phyloP scores from a whole-genome alignment of 2,888 invertebrate species.

The Rhorus exstirpatorius region DNA sequence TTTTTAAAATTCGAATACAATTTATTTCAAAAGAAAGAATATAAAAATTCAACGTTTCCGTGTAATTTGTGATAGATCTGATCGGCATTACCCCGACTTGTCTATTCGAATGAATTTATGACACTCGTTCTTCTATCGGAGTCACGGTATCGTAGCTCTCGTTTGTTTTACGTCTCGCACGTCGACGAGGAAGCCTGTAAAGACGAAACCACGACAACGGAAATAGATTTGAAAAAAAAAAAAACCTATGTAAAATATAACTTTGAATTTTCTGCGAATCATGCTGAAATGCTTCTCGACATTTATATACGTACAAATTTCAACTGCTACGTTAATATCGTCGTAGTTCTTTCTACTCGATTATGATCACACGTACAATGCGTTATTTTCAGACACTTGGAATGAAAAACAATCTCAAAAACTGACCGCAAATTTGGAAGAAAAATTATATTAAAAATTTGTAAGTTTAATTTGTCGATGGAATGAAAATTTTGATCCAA shows the following conservation, averaged over 20 bases:
- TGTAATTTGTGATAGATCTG: not conserved
- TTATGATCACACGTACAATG: too few species aligned
- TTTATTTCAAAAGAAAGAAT: not conserved
- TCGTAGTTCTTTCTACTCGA: too few species aligned
- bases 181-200: conserved; percentile 18
- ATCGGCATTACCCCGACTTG: not conserved
- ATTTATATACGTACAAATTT: too few species aligned
- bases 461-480: too few species aligned
- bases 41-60: not conserved
- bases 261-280: conserved; percentile 46
- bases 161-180: conserved; percentile 40
- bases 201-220: conserved; percentile 9
- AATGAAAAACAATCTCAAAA: too few species aligned
- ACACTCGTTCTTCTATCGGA: conserved; percentile 43
- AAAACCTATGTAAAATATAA: conserved; percentile 16
- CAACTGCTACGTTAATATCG: too few species aligned
- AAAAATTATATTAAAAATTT: too few species aligned
- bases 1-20: too few species aligned
- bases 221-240: too few species aligned
- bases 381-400: too few species aligned
- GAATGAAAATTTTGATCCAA: not conserved
- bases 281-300: not conserved
- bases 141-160: not conserved
- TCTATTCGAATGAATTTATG: conserved; percentile 37
- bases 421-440: too few species aligned